These are phyloP conservation scores for Unio delphinus DNA, from an alignment of 2,888 invertebrate species.

Conservation along the genomic window DNA sequence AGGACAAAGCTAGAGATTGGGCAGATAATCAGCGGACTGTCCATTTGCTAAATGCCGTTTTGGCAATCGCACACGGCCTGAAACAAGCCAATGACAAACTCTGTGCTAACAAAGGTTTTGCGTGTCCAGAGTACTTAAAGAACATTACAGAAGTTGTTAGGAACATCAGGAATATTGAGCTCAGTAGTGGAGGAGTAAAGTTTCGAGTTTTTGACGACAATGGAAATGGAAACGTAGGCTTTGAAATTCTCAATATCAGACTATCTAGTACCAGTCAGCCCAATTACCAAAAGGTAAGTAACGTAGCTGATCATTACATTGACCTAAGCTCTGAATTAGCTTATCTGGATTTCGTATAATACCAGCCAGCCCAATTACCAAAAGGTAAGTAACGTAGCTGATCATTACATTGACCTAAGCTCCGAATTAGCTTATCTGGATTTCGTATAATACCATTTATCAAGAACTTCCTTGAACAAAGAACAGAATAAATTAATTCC, in stretches of 20 bases:
- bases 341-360: no score
- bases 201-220: slow-evolving; percentile 39
- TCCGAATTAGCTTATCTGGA: no score
- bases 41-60: slow-evolving; percentile 51
- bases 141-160: slow-evolving; percentile 5
- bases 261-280: no score
- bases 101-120: slow-evolving; percentile 30
- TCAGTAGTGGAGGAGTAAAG: slow-evolving; percentile 1
- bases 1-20: slow-evolving; percentile 10
- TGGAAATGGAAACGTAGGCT: slow-evolving; percentile 50
- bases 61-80: slow-evolving; percentile 44
- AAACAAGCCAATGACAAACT: slow-evolving; percentile 23
- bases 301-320: no score
- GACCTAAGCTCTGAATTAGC: no score
- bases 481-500: no score
- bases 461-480: no score
- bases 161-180: neutral
- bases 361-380: no score
- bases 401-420: no score
- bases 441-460: no score
- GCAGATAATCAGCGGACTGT: slow-evolving; percentile 38
- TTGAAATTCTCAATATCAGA: slow-evolving; percentile 39
- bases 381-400: no score
- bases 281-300: no score
- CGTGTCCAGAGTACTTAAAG: slow-evolving; percentile 20